These are phyloP conservation scores for Helostoma temminkii DNA, from an alignment of 2,797 vertebrate genomes.

Conservation along the genomic window DNA sequence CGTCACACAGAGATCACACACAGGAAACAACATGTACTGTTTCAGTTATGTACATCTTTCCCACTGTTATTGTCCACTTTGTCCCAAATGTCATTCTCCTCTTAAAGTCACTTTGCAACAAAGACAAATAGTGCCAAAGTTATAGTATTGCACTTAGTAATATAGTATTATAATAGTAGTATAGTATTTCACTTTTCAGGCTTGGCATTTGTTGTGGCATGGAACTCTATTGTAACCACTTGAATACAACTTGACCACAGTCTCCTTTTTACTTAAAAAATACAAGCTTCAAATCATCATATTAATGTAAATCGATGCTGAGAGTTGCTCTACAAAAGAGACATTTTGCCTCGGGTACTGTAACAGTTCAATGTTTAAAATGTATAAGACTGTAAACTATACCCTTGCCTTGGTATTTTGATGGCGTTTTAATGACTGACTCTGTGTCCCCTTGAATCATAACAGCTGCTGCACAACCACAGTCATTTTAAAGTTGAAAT, in stretches of 20 bases:
- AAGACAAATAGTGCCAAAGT: background rate
- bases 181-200: too few species aligned
- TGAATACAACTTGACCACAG: background rate
- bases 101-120: background rate
- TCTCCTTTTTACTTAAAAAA: background rate
- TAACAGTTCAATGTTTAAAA: constrained; percentile 13
- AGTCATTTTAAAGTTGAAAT: constrained; percentile 47
- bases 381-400: constrained; percentile 28
- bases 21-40: constrained; percentile 36
- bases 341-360: background rate
- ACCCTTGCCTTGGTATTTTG: background rate
- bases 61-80: constrained; percentile 6
- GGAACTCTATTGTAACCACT: background rate
- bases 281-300: constrained; percentile 1
- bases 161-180: too few species aligned
- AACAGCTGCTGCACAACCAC: constrained; percentile 46
- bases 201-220: background rate
- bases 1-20: constrained; percentile 49
- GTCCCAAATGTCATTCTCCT: constrained; percentile 6
- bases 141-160: background rate
- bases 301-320: too few species aligned
- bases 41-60: constrained; percentile 6
- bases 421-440: constrained; percentile 29
- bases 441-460: constrained; percentile 44
- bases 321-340: too few species aligned